Conservation (phyloP, 1,140 invertebrate genomes). For the Anthonomus grandis region DNA sequence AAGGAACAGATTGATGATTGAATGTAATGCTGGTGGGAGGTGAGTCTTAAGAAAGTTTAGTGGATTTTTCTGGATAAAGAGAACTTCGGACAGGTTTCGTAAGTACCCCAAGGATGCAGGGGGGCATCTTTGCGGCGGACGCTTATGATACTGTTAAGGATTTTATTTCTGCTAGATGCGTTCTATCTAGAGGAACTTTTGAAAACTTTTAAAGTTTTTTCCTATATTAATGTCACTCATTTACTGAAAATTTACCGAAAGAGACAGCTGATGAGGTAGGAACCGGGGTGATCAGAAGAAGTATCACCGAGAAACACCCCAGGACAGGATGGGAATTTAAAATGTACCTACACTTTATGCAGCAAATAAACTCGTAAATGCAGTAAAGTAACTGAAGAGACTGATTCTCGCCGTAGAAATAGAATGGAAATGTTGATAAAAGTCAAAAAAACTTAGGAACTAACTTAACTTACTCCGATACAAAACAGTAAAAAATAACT, state of each 20-base stretch:
- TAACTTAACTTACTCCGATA: too few relatives aligned
- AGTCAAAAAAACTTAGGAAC: too few relatives aligned
- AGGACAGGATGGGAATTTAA: too few relatives aligned
- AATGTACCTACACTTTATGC: too few relatives aligned
- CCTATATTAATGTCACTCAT: constrained; percentile 23
- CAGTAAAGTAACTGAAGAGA: too few relatives aligned
- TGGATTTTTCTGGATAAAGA: background rate
- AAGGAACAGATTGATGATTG: constrained; percentile 49
- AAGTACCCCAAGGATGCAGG: constrained; percentile 61
- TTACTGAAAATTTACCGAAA: constrained; percentile 44
- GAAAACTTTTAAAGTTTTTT: background rate
- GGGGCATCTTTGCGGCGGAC: constrained; percentile 62
- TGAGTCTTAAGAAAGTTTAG: constrained; percentile 3
- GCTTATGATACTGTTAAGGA: constrained; percentile 58
- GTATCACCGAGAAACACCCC: too few relatives aligned
- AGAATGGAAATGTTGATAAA: too few relatives aligned
- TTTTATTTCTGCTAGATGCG: constrained; percentile 52
- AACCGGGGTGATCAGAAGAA: constrained; percentile 52
- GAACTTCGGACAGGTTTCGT: constrained; percentile 53
- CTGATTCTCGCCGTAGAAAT: too few relatives aligned
- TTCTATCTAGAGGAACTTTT: constrained; percentile 49
- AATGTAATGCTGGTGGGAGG: constrained; percentile 26
- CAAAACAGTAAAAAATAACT: too few relatives aligned
- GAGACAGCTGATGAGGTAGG: constrained; percentile 50
- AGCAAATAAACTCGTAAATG: too few relatives aligned